Base-by-base conservation (phyloP, 2,888 invertebrate genomes). In the Nesidiocoris tenuis region DNA sequence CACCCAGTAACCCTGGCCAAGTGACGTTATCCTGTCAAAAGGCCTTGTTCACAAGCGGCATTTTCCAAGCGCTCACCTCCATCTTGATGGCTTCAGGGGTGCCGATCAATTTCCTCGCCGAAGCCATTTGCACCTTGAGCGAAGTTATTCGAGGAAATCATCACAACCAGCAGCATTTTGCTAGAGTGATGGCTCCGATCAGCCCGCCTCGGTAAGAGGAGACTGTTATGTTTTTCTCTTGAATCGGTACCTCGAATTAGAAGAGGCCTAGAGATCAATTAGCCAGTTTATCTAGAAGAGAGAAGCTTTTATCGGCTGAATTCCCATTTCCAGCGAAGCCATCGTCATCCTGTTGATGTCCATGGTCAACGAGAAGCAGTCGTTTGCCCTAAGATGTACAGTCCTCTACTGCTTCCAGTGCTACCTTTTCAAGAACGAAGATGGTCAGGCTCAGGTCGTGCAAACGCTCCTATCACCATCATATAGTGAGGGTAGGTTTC, bases 341-440 rank as follows among this genome's bases (percentile, higher is more conserved):
- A 91, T 98, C 71, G 94, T 98, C 0, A 94, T 98, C 61, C 86
- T 99, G 5, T 85, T 99, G 7, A 95, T 98, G 94, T 97, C 98
- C 0, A 98, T 99, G 96, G 95, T 96, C 3, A 97, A 98, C 83
- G 98, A 99, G 83, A 97, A 96, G 82, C 99, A 99, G 83, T 93
- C 96, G 0, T 93, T 98, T 82, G 85, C 86, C 0, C 84, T 94
- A 81, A 90, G 99, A 78, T 96, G 96, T 83, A 94, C 98, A 0
- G 96, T 98, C 1, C 88, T 99, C 0, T 99, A 99, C 84, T 97
- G 96, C 83, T 98, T 99, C 84, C 92, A 98, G 86, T 96, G 96
- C 83, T 99, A 93, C 83, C 86, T 99, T 7, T 95, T 92, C 83
- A 94, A 93, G 84, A 99, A 99, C 84, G 93, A 95, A 83, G 87